Percentiles rank a stretch among this genome's conserved stretches.
These are phyloP conservation scores for Pyrochroa serraticornis DNA, from an alignment of 2,888 invertebrate species.

Conservation along the genomic window DNA sequence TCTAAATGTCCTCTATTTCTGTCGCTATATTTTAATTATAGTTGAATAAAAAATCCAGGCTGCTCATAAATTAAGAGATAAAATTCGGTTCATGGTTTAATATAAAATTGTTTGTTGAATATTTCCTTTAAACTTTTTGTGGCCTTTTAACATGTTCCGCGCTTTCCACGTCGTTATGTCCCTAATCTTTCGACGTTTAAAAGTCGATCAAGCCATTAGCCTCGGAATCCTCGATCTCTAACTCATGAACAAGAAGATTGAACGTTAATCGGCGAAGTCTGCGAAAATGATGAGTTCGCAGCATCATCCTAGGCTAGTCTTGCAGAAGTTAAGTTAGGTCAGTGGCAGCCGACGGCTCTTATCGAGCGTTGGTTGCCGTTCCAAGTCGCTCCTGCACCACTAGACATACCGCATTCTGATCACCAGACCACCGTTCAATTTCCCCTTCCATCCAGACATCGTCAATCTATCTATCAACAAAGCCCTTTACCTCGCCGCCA, in stretches of 20 bases:
- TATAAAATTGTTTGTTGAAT: too few relatives aligned
- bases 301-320: conserved; percentile 35
- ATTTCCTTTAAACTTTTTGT: too few relatives aligned
- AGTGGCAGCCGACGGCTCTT: conserved; percentile 6
- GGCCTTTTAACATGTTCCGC: too few relatives aligned
- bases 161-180: too few relatives aligned
- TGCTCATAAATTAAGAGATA: too few relatives aligned
- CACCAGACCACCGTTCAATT: conserved; percentile 29
- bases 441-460: conserved; percentile 20
- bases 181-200: too few relatives aligned
- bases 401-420: conserved; percentile 31
- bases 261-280: not conserved
- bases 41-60: too few relatives aligned
- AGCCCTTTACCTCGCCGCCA: not conserved
- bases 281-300: not conserved
- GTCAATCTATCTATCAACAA: conserved; percentile 2
- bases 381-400: not conserved
- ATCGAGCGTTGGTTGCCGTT: conserved; percentile 6
- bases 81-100: too few relatives aligned
- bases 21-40: too few relatives aligned
- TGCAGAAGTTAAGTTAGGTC: conserved; percentile 40
- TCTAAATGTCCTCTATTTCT: too few relatives aligned
- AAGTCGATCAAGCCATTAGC: too few relatives aligned
- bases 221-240: not conserved
- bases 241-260: not conserved